Conservation (phyloP, 92 coral and sea anemone species). For the Blastomussa wellsi region DNA sequence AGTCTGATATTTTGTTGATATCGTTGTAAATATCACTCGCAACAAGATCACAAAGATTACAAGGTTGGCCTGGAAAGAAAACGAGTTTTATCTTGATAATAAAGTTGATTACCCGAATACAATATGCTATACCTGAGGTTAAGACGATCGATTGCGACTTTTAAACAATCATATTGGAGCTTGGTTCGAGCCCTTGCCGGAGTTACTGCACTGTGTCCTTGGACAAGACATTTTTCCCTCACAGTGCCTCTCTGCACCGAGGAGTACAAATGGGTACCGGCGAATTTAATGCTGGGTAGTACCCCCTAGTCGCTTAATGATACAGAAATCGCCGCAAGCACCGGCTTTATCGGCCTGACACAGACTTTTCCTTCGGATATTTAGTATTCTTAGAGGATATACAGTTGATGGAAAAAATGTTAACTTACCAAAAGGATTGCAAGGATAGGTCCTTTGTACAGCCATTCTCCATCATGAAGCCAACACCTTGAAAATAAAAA, state of each 20-base stretch:
- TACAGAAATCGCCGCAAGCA: too few relatives aligned
- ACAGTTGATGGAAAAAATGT: background rate
- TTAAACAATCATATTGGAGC: background rate
- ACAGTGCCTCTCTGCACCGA: too few relatives aligned
- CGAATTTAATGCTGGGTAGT: too few relatives aligned
- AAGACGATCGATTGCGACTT: background rate
- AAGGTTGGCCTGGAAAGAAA: constrained; percentile 17
- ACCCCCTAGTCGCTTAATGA: too few relatives aligned
- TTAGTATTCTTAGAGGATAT: too few relatives aligned
- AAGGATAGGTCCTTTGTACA: constrained; percentile 51
- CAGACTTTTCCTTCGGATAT: background rate
- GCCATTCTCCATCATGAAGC: constrained; percentile 57
- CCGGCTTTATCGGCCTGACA: too few relatives aligned
- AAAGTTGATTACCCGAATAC: background rate
- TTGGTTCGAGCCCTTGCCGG: background rate
- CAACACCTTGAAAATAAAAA: constrained; percentile 37
- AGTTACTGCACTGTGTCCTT: too few relatives aligned
- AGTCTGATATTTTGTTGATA: constrained; percentile 22
- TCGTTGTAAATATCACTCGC: constrained; percentile 41
- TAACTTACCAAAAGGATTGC: constrained; percentile 39
- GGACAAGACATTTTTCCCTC: too few relatives aligned
- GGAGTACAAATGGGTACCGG: too few relatives aligned
- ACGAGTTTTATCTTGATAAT: background rate
- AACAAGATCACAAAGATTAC: constrained; percentile 25
- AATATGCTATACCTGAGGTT: background rate